phyloP scores from a whole-genome alignment of 2,888 invertebrate genomes.

The Pristionchus maxplancki region DNA sequence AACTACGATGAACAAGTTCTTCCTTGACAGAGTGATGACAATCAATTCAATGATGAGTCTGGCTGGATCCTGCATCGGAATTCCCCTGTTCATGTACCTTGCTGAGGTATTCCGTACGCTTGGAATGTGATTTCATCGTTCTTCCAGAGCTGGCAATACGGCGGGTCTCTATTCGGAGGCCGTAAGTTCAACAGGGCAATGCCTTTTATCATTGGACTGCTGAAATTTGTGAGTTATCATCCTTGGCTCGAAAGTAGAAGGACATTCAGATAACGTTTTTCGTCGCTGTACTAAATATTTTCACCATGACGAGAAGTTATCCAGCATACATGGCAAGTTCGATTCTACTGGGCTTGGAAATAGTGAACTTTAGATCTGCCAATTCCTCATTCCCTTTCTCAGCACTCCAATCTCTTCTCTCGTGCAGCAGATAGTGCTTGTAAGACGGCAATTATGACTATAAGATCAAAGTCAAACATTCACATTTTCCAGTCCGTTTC shows the following conservation, averaged over 20 bases:
- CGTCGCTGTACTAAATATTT: background rate
- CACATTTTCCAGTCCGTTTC: slow-evolving; percentile 1
- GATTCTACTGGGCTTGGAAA: too few species aligned
- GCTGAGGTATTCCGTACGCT: slow-evolving; percentile 11
- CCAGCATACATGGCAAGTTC: background rate
- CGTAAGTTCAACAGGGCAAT: slow-evolving; percentile 13
- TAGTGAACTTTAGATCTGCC: background rate
- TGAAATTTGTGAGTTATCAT: background rate
- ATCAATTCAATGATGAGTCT: slow-evolving; percentile 21
- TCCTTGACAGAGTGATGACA: background rate
- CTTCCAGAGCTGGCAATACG: slow-evolving; percentile 40
- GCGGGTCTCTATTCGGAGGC: background rate
- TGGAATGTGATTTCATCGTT: too few species aligned
- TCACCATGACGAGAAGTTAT: background rate
- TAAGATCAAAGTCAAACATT: too few species aligned
- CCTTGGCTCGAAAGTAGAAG: too few species aligned
- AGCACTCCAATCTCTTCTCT: slow-evolving; percentile 28
- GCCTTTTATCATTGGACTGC: background rate
- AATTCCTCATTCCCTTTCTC: slow-evolving; percentile 12
- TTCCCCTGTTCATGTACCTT: slow-evolving; percentile 17
- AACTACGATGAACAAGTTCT: background rate
- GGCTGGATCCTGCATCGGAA: background rate
- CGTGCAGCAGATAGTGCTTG: slow-evolving; percentile 11
- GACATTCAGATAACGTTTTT: background rate
- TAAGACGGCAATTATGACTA: too few species aligned